Base-by-base conservation (phyloP, 2,113 vertebrate genomes). In the Scomber colias region DNA sequence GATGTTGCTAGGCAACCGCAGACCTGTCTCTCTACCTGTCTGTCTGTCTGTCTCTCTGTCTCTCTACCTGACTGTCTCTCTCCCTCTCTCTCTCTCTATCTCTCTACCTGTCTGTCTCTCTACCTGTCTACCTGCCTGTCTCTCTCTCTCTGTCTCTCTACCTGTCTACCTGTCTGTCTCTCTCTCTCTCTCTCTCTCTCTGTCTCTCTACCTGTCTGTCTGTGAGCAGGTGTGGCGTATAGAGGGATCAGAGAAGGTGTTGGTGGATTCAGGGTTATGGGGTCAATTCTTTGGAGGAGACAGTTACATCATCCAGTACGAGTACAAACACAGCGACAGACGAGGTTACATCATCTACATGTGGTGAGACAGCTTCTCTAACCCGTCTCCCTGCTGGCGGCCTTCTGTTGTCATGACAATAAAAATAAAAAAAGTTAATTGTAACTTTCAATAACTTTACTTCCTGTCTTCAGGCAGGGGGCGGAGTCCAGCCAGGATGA, bases 231-330 rank as follows among this genome's bases (percentile, higher is more conserved):
- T 98, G 62, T 98, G 97, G 97, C 95, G 97, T 77, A 89, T 98
- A 4, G 96, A 98, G 85, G 96, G 95, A 21, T 95, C 95, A 3
- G 72, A 92, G 19, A 98, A 98, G 79, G 96, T 97, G 30, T 89
- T 87, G 0, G 95, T 98, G 66, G 79, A 94, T 51, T 87, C 92
- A 0, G 75, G 92, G 0, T 75, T 75, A 0, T 93, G 95, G 0
- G 96, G 97, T 35, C 97, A 97, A 92, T 98, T 98, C 91, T 98
- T 95, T 0, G 97, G 97, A 0, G 97, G 97, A 1, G 97, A 98
- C 81, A 96, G 96, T 92, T 98, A 98, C 75, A 95, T 98, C 79
- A 95, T 98, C 81, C 86, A 95, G 27, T 98, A 98, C 69, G 68
- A 93, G 45, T 98, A 97, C 82, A 93, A 83, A 3, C 95, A 97